Base-by-base conservation (phyloP, 1,140 invertebrate genomes). In the Micrasema minimum region DNA sequence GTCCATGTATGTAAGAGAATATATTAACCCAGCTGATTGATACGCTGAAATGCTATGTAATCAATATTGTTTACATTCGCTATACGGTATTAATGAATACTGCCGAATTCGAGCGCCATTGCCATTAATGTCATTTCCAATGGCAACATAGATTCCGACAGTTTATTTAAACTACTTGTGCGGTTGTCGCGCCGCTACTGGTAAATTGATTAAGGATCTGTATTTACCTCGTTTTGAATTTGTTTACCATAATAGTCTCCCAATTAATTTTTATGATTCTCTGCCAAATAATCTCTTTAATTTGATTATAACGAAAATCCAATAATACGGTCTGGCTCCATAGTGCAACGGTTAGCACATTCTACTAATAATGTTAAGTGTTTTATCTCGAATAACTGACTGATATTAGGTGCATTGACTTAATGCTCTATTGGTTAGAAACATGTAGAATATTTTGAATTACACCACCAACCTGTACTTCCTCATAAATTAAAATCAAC, bases 21-120 rank as follows among this genome's bases (percentile, higher is more conserved):
- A 62, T 48, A 62, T 62, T 22, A 69, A 59, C 18, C 66, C 46
- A 26, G 20, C 57, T 69, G 67, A 69, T 62, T 69, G 55, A 69
- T 69, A 46, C 45, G 35, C 43, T 41, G 67, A 51, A 69, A 62
- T 57, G 38, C n/a, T 61, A 45, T 69, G 67, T 69, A 69, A 69
- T 69, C 67, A 69, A 69, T 69, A 69, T 48, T 62, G 55, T 69
- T 69, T 69, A 69, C 57, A 62, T 69, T 48, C 31, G 67, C 57
- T 51, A 26, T 41, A 20, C 16, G 12, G 57, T 64, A 69, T 69
- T 57, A 68, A 68, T 69, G 55, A 69, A 69, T 69, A 20, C 53
- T n/a, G 5, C 51, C 66, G 37, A 48, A 69, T 59, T 69, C 38
- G 16, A 37, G 45, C 66, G n/a, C 53, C 14, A 51, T 37, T 50